A percentile compares a stretch with the other conserved stretches of the same genome.
phyloP scores from a whole-genome alignment of 2,797 vertebrate species.

The Xenopus petersii region DNA sequence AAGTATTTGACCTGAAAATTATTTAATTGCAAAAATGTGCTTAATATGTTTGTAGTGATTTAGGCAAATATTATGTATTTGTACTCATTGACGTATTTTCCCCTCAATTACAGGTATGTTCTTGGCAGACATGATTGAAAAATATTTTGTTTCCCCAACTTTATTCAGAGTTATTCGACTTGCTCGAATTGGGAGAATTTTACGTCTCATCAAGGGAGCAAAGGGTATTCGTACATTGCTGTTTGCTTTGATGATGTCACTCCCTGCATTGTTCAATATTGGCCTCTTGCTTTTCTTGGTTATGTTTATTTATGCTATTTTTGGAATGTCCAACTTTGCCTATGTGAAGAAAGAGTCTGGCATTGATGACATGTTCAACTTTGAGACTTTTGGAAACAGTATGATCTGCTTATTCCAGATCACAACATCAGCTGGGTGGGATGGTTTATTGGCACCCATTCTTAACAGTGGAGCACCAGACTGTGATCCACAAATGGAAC shows the following conservation, averaged over 20 bases:
- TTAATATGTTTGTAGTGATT: too few species aligned
- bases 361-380: constrained; percentile 97
- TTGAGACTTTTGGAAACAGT: constrained; percentile 94
- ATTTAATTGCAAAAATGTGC: too few species aligned
- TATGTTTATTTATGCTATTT: constrained; percentile 97
- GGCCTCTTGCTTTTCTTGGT: constrained; percentile 95
- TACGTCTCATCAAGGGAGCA: constrained; percentile 91
- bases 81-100: not conserved
- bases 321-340: constrained; percentile 94
- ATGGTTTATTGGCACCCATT: constrained; percentile 77
- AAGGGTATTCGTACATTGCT: constrained; percentile 94
- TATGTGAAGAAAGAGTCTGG: constrained; percentile 84
- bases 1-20: too few species aligned
- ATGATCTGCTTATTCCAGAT: constrained; percentile 97
- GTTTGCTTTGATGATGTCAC: constrained; percentile 98
- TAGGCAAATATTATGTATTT: too few species aligned
- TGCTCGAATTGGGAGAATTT: constrained; percentile 89
- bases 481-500: constrained; percentile 59
- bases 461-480: constrained; percentile 75
- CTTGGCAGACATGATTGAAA: constrained; percentile 76
- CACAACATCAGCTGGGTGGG: constrained; percentile 92
- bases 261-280: constrained; percentile 97
- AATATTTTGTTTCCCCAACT: constrained; percentile 89
- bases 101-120: constrained; percentile 73
- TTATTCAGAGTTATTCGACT: constrained; percentile 90